Evolutionary conservation across 2,888 invertebrate species (phyloP), one percentile per base, ranked within the genome.

Genomic region (Dione juno): DNA sequence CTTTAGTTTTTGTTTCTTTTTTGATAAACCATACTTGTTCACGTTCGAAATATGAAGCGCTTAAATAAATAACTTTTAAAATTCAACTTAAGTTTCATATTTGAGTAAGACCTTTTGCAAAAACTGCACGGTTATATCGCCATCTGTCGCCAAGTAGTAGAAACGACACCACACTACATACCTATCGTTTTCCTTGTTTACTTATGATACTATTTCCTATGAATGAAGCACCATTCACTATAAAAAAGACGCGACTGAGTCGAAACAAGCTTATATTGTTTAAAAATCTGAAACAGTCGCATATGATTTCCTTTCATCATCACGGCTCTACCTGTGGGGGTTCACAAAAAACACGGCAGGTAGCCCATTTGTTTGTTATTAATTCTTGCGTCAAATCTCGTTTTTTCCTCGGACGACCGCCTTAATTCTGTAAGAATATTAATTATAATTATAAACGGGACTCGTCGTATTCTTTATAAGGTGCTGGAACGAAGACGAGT

Each of bases 281-380:
- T 89, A 88, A 88, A 74, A 86, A 81, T 84, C 82, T 89, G 88
- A 92, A 88, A 93, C 90, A 91, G 88, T 86, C 88, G 84, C 87
- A 85, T 88, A 86, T 86, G 88, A 90, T 89, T 84, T 87, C 88
- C 88, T 90, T 89, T 90, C 91, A 90, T 90, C 89, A 88, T 86
- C 85, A 82, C 85, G 80, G 80, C 81, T 80, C 86, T 92, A 92
- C 92, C 92, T 93, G 92, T 89, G 87, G 86, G 87, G 85, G 86
- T 84, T 79, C 85, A 92, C 91, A 93, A 93, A 93, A 93, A 93
- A 91, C 89, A 81, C 88, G 84, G 87, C 93, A 93, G 93, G 93
- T 93, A 93, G 93, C 92, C 88, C 92, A 93, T 93, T 93, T 93
- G 93, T 93, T 93, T 93, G 92, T 93, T 93, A 93, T 93, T 92